phyloP scores from a whole-genome alignment of 2,113 vertebrate genomes.

The Saguinus midas region DNA sequence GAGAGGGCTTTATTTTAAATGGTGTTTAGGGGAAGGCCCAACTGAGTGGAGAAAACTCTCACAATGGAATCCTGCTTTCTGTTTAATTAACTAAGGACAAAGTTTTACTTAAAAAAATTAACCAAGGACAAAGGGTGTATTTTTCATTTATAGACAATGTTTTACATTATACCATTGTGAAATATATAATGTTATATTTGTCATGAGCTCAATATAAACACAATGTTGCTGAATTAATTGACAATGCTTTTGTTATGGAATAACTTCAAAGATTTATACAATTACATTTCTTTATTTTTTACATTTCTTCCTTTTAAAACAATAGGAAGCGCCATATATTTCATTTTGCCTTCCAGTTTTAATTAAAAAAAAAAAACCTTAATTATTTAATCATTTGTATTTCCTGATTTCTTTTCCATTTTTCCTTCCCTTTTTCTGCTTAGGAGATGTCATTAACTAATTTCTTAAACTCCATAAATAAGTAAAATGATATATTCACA shows the following conservation, averaged over 20 bases:
- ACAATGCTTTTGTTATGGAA: slow-evolving; percentile 58
- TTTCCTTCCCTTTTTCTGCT: slow-evolving; percentile 56
- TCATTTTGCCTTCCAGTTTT: slow-evolving; percentile 66
- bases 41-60: not conserved
- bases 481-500: slow-evolving; percentile 82
- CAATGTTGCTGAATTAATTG: slow-evolving; percentile 58
- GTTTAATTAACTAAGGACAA: slow-evolving; percentile 31
- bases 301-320: slow-evolving; percentile 63
- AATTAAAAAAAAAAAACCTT: slow-evolving; percentile 73
- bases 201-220: slow-evolving; percentile 38
- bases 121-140: not conserved
- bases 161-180: slow-evolving; percentile 39
- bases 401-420: slow-evolving; percentile 30
- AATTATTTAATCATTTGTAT: slow-evolving; percentile 76
- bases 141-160: not conserved
- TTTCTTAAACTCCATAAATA: slow-evolving; percentile 81
- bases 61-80: not conserved
- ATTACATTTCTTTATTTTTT: slow-evolving; percentile 23
- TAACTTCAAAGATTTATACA: slow-evolving; percentile 47
- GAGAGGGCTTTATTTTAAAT: not conserved
- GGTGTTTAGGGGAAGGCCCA: not conserved
- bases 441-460: slow-evolving; percentile 78
- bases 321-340: slow-evolving; percentile 57
- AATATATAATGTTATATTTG: slow-evolving; percentile 66
- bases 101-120: not conserved